Evolutionary conservation across 2,888 invertebrate genomes (phyloP).

Genomic region (Nomada flava): DNA sequence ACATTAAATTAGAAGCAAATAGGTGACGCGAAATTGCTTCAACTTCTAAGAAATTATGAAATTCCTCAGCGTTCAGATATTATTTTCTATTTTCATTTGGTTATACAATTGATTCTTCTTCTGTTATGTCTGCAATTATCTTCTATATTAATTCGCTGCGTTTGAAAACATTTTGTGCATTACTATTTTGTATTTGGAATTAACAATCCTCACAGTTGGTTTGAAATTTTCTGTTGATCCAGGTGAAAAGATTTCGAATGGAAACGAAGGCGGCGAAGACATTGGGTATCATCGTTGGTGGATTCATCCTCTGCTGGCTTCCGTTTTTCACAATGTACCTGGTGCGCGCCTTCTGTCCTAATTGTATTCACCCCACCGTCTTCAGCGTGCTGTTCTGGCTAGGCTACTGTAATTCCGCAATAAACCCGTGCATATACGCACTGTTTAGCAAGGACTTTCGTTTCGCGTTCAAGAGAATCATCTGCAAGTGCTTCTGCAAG

Average conservation of each 20-base stretch:
- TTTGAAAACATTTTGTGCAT: neutral
- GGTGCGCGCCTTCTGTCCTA: conserved; percentile 93
- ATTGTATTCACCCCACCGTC: conserved; percentile 93
- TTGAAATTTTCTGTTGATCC: neutral
- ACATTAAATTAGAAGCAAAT: neutral
- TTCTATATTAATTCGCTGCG: neutral
- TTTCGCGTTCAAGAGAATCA: conserved; percentile 96
- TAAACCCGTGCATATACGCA: conserved; percentile 98
- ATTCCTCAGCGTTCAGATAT: too few relatives aligned
- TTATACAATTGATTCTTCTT: too few relatives aligned
- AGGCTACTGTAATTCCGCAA: conserved; percentile 98
- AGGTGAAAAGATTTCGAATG: conserved; percentile 95
- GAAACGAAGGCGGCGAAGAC: conserved; percentile 99
- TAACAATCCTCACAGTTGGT: too few relatives aligned
- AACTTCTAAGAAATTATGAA: too few relatives aligned
- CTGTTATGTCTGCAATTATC: too few relatives aligned
- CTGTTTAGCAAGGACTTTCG: conserved; percentile 97
- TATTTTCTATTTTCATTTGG: too few relatives aligned
- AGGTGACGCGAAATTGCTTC: neutral
- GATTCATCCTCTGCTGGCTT: conserved; percentile 98
- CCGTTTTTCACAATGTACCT: conserved; percentile 98
- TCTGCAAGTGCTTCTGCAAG: conserved; percentile 93
- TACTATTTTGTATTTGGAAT: neutral
- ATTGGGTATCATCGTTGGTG: conserved; percentile 97
- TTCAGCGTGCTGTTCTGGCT: conserved; percentile 98